Percentiles rank a stretch among this genome's conserved stretches.
Conservation (phyloP, 2,888 invertebrate genomes). For the Smittia aterrima region DNA sequence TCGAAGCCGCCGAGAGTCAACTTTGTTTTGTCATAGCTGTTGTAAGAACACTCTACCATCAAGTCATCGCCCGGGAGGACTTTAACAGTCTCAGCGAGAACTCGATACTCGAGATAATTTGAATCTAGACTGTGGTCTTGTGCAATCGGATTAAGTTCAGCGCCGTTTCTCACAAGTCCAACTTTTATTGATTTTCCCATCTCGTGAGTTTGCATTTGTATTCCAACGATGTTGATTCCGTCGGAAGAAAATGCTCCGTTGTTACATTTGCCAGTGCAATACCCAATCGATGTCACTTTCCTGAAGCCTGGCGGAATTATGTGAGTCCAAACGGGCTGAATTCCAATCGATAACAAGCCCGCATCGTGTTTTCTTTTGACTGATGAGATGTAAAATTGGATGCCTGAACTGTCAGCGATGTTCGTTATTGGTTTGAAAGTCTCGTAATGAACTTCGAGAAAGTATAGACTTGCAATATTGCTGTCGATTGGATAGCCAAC, state of each 20-base stretch:
- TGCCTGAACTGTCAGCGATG: conserved; percentile 63
- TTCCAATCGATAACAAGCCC: conserved; percentile 62
- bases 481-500: conserved; percentile 69
- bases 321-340: conserved; percentile 63
- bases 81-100: conserved; percentile 57
- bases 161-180: conserved; percentile 54
- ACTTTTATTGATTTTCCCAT: conserved; percentile 59
- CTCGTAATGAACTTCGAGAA: conserved; percentile 71
- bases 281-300: conserved; percentile 61
- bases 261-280: conserved; percentile 62
- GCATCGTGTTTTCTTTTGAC: conserved; percentile 66
- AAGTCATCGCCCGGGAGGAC: conserved; percentile 61
- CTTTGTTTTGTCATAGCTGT: conserved; percentile 51
- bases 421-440: conserved; percentile 53
- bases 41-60: conserved; percentile 62
- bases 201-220: conserved; percentile 61
- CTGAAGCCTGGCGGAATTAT: conserved; percentile 64
- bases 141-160: conserved; percentile 59
- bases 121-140: conserved; percentile 63
- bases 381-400: conserved; percentile 66
- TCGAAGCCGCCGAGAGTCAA: conserved; percentile 57
- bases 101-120: conserved; percentile 62
- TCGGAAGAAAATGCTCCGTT: conserved; percentile 57
- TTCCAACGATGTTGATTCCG: conserved; percentile 62
- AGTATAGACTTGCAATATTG: conserved; percentile 58